Base-by-base conservation (phyloP, 2,888 invertebrate species). In the Cremastinae sp. region DNA sequence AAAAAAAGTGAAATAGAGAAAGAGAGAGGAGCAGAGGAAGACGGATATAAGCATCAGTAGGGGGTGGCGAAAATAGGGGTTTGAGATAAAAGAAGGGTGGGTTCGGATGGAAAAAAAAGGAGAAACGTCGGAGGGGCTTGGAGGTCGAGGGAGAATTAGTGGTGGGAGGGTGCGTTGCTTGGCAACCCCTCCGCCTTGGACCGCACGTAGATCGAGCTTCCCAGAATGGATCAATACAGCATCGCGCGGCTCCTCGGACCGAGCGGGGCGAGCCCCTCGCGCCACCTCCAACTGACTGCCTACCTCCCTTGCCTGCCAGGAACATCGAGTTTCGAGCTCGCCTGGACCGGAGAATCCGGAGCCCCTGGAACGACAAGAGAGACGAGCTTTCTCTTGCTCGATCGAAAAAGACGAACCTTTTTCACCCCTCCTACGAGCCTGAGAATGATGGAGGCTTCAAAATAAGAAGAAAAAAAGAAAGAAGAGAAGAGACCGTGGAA, bases 191-290 rank as follows among this genome's bases (percentile, higher is more conserved):
- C 75, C 45, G 20, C 28, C 59, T 75, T 68, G 70, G 81, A 72
- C 61, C 75, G 53, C 74, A 79, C 47, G 79, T 86, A 87, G 88
- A 87, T 85, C 84, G 75, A 81, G 85, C 82, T 82, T 80, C 82
- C 82, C 65, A 72, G 80, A 79, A 78, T 83, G 87, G 89, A 89
- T 89, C 89, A 89, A 89, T 89, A 89, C 89, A 89, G 89, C 89
- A 88, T 89, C 84, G 84, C 78, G 80, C 81, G 84, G 83, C 79
- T 73, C 86, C 89, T 88, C 88, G 89, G 88, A 88, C 89, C 87
- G 88, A 87, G 87, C 85, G 85, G n/a, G n/a, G n/a, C n/a, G 87
- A 85, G 82, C 84, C 84, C 80, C 84, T 41, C n/a, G n/a, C n/a
- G n/a, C n/a, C n/a, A n/a, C n/a, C n/a, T n/a, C n/a, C n/a, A n/a